Conservation (phyloP, 1,140 invertebrate genomes). For the Philopotamus ludificatus region DNA sequence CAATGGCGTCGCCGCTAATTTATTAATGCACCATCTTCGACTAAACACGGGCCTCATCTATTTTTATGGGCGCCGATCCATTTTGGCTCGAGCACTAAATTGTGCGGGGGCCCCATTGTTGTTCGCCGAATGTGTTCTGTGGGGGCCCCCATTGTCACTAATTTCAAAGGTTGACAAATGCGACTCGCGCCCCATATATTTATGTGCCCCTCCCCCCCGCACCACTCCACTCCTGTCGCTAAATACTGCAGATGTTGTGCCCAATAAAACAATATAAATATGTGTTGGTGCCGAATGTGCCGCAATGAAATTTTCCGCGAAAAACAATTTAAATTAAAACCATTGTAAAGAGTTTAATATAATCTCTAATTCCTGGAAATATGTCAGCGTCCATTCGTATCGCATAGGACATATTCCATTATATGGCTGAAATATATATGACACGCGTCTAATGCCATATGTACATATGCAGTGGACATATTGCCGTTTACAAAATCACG, state of each 20-base stretch:
- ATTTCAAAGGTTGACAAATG: conserved; percentile 42
- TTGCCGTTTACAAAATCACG: not conserved
- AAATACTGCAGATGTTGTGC: not conserved
- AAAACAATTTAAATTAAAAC: too few relatives aligned
- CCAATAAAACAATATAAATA: not conserved
- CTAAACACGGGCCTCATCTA: conserved; percentile 31
- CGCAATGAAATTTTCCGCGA: too few relatives aligned
- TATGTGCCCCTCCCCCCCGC: not conserved
- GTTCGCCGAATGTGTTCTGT: conserved; percentile 28
- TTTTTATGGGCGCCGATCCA: conserved; percentile 32
- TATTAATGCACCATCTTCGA: conserved; percentile 27
- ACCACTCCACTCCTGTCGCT: not conserved
- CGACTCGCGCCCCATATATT: conserved; percentile 25
- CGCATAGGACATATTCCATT: not conserved
- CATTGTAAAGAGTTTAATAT: too few relatives aligned
- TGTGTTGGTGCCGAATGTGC: too few relatives aligned
- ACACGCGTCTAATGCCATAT: not conserved
- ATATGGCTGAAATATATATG: not conserved
- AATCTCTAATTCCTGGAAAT: too few relatives aligned
- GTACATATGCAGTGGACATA: not conserved
- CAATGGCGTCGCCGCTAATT: conserved; percentile 21
- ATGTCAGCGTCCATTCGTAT: too few relatives aligned
- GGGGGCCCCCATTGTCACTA: conserved; percentile 36
- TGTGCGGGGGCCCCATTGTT: conserved; percentile 23
- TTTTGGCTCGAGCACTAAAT: conserved; percentile 29